Evolutionary conservation across 2,888 invertebrate genomes (phyloP), one percentile per base, ranked within the genome.

Genomic region (Hofmannophila pseudospretella): DNA sequence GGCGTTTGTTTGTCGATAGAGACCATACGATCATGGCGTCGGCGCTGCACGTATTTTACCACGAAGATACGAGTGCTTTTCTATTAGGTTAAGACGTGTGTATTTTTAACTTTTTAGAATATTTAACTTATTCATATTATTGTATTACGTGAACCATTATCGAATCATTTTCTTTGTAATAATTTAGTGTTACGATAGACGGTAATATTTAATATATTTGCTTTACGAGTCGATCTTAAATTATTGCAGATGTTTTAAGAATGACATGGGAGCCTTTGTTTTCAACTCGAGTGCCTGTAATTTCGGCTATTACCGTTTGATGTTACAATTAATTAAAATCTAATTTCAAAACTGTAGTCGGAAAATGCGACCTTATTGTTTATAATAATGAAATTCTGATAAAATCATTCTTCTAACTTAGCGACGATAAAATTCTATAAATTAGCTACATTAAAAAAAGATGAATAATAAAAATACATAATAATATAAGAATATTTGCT

Each of bases 21-120:
- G 46, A 36, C 42, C 44, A 60, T 53, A 50, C 47, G 58, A 59
- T 58, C 54, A 47, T 49, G 56, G 58, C 65, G 59, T 41, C 47
- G 32, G 45, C 45, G 57, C 54, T 45, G 45, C 55, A 47, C 56
- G 63, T 58, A 66, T 66, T 64, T 62, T 66, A 65, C 60, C 58
- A 68, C 68, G 69, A 67, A 74, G 65, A 67, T 67, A 69, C 68
- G 80, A 79, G 76, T 82, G 86, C 76, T 84, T 85, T 86, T 85
- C 69, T 74, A 79, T 81, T 85, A 85, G 84, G 79, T 84, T 85
- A 84, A 71, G 84, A 68, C 56, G 86, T 84, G 86, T 86, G 86
- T 86, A 86, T 81, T 85, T 85, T 85, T 82, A 85, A 85, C 75
- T 71, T 85, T 81, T 84, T 86, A 85, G 85, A 84, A 77, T 85